These are phyloP conservation scores for Thrips palmi DNA, from an alignment of 1,140 invertebrate genomes.

Conservation along the genomic window DNA sequence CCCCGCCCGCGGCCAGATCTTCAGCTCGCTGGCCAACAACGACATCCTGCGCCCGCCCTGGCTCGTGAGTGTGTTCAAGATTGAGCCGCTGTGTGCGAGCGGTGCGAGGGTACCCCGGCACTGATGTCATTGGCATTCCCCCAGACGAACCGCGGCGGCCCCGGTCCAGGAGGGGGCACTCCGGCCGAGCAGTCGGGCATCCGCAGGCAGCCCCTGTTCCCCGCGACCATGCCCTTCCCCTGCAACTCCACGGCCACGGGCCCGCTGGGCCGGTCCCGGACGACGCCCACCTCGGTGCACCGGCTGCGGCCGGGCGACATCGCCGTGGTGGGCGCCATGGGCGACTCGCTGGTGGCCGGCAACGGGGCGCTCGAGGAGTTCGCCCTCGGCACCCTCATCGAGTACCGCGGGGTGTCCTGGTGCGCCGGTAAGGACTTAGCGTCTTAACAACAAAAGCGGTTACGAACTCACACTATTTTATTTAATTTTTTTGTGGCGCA, in stretches of 20 bases:
- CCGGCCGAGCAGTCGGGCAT: constrained; percentile 17
- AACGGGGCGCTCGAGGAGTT: constrained; percentile 55
- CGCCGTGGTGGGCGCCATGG: constrained; percentile 56
- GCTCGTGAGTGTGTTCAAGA: too few species aligned
- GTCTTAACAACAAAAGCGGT: not conserved
- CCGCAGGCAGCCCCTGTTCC: constrained; percentile 21
- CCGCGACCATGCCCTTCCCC: constrained; percentile 22
- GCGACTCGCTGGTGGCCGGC: constrained; percentile 58
- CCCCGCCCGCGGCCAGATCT: too few species aligned
- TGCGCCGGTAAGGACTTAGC: constrained; percentile 32
- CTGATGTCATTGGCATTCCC: too few species aligned
- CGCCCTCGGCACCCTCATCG: constrained; percentile 49
- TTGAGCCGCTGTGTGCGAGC: too few species aligned
- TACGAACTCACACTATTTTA: not conserved
- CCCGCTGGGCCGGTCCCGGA: constrained; percentile 9
- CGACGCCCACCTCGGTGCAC: constrained; percentile 32
- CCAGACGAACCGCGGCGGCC: too few species aligned
- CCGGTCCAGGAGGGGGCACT: too few species aligned
- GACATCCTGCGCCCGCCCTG: too few species aligned
- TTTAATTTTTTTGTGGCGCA: constrained; percentile 19
- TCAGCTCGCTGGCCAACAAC: too few species aligned
- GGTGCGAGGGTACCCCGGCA: too few species aligned
- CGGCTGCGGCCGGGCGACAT: constrained; percentile 51
- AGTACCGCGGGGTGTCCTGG: constrained; percentile 61
- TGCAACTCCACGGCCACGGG: constrained; percentile 21